Conservation (phyloP, 2,113 vertebrate genomes). For the Microtus oregoni region DNA sequence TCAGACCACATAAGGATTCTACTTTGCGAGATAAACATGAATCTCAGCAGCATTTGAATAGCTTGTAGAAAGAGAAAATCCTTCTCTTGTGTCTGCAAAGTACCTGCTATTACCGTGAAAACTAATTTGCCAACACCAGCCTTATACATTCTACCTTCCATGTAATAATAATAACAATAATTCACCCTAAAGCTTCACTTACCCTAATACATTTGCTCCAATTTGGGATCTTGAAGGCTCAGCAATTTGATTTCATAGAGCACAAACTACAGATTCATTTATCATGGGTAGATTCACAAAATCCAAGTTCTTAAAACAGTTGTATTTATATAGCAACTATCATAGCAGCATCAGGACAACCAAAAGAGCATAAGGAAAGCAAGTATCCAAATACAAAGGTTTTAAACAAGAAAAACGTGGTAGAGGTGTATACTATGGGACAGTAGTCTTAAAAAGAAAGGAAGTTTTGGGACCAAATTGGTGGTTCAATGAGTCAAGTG, state of each 20-base stretch:
- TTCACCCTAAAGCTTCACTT: neutral
- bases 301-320: neutral
- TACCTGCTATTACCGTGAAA: neutral
- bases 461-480: neutral
- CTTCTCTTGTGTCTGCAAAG: slow-evolving; percentile 6
- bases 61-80: slow-evolving; percentile 7
- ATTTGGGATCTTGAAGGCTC: neutral
- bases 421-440: neutral
- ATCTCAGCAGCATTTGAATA: neutral
- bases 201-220: neutral
- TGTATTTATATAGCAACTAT: neutral
- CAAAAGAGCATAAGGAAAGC: neutral
- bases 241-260: neutral
- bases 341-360: neutral
- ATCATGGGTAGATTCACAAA: slow-evolving; percentile 4
- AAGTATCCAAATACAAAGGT: neutral
- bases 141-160: neutral
- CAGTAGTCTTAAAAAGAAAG: neutral
- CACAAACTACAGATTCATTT: slow-evolving; percentile 15
- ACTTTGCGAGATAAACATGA: slow-evolving; percentile 15
- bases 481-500: neutral
- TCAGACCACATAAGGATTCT: slow-evolving; percentile 26
- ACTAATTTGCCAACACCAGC: neutral
- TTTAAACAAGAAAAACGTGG: neutral
- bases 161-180: neutral